These are phyloP conservation scores for Apamea anceps DNA, from an alignment of 2,888 invertebrate species.

Conservation along the genomic window DNA sequence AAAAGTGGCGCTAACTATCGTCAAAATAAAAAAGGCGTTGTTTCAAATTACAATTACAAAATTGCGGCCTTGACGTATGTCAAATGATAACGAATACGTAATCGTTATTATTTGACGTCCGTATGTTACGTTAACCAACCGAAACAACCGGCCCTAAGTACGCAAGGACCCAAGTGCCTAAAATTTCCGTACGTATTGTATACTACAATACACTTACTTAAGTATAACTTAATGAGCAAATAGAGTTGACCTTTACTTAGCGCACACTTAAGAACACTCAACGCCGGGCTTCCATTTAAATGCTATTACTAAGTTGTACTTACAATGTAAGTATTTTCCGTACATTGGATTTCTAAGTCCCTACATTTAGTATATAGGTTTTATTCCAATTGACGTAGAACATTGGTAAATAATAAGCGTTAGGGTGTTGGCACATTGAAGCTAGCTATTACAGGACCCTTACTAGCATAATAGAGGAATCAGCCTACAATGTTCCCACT, in stretches of 20 bases:
- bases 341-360: not conserved
- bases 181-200: not conserved
- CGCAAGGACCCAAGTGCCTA: not conserved
- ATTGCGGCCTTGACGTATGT: too few species aligned
- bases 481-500: too few species aligned
- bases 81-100: too few species aligned
- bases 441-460: not conserved
- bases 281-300: conserved; percentile 30
- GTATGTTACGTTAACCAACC: too few species aligned
- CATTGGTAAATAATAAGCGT: not conserved
- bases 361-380: not conserved
- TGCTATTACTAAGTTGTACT: conserved; percentile 1
- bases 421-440: not conserved
- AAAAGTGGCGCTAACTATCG: too few species aligned
- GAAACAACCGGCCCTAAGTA: too few species aligned
- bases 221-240: conserved; percentile 16
- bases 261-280: conserved; percentile 33
- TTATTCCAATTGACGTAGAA: not conserved
- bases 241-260: conserved; percentile 44
- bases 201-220: conserved; percentile 14
- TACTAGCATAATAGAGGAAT: not conserved
- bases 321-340: conserved; percentile 1
- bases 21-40: too few species aligned
- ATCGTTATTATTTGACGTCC: too few species aligned
- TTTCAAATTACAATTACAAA: too few species aligned